phyloP scores from a whole-genome alignment of 2,888 invertebrate species.

The Meta bourneti region DNA sequence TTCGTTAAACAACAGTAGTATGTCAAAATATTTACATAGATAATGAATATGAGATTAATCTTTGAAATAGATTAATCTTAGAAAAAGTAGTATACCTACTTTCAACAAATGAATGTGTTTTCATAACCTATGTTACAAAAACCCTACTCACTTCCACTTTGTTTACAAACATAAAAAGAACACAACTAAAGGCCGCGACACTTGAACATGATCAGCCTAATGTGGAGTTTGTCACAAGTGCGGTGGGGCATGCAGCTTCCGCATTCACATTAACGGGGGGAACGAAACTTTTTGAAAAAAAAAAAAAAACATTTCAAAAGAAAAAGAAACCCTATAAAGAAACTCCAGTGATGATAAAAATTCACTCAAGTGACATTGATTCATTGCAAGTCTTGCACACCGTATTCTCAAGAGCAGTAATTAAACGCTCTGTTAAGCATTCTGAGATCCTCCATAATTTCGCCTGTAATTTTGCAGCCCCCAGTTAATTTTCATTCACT shows the following conservation, averaged over 20 bases:
- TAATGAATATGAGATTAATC: too few relatives aligned
- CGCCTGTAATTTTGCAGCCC: conserved; percentile 2
- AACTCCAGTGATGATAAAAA: conserved; percentile 8
- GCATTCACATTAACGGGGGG: neutral
- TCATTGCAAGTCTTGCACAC: neutral
- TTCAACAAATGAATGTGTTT: too few relatives aligned
- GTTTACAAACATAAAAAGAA: neutral
- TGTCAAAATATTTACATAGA: too few relatives aligned
- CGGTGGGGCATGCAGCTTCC: neutral
- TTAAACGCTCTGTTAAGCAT: conserved; percentile 38
- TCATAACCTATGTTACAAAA: too few relatives aligned
- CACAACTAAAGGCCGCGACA: neutral
- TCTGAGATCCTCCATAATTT: conserved; percentile 16
- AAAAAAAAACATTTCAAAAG: neutral
- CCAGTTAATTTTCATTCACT: conserved; percentile 25
- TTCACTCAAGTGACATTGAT: conserved; percentile 27
- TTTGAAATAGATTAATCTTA: too few relatives aligned
- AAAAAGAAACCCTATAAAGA: neutral
- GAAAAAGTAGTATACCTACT: too few relatives aligned
- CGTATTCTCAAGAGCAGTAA: conserved; percentile 14
- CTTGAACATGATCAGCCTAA: neutral
- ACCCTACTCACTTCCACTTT: neutral
- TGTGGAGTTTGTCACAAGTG: neutral
- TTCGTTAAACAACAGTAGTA: too few relatives aligned
- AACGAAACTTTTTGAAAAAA: neutral